Evolutionary conservation across 2,888 invertebrate genomes (phyloP), one percentile per base, ranked within the genome.

Genomic region (Timandra comae): DNA sequence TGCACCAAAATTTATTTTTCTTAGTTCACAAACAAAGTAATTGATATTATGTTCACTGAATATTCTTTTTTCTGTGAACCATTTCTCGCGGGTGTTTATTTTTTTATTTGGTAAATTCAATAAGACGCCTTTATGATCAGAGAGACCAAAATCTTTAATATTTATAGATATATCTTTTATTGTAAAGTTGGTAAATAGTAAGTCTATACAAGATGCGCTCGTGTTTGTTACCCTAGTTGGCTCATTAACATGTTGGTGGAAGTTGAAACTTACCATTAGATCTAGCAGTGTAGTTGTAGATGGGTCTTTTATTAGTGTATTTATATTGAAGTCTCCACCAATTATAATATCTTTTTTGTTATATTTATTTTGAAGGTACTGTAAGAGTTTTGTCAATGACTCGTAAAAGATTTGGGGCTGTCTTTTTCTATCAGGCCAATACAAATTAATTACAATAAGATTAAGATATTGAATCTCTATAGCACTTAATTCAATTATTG

Each of bases 281-380:
- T 28, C 11, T 9, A 20, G 8, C 11, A 28, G 7, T 16, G n/a
- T n/a, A n/a, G n/a, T n/a, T n/a, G n/a, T n/a, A n/a, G n/a, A n/a
- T n/a, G n/a, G n/a, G n/a, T n/a, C n/a, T n/a, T n/a, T n/a, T n/a
- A n/a, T n/a, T 7, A 8, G 16, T 9, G 9, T 6, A 6, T 12
- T 23, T 30, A 23, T 25, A 20, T 25, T 25, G 12, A 7, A 25
- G 6, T 24, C 12, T 4, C 23, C 23, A 9, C 9, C 12, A 20
- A 32, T 23, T 6, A 27, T 13, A 9, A 32, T 6, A 13, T 26
- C 27, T 32, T 21, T 32, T 26, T 32, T 32, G 1, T n/a, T 19
- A 12, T 12, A 5, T 27, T 21, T 21, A 8, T 7, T 1, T 13
- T 12, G 8, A 11, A 22, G 9, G 21, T 22, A 12, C 1, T 12